Base-by-base conservation (phyloP, 2,113 vertebrate genomes). In the Philantomba maxwellii region DNA sequence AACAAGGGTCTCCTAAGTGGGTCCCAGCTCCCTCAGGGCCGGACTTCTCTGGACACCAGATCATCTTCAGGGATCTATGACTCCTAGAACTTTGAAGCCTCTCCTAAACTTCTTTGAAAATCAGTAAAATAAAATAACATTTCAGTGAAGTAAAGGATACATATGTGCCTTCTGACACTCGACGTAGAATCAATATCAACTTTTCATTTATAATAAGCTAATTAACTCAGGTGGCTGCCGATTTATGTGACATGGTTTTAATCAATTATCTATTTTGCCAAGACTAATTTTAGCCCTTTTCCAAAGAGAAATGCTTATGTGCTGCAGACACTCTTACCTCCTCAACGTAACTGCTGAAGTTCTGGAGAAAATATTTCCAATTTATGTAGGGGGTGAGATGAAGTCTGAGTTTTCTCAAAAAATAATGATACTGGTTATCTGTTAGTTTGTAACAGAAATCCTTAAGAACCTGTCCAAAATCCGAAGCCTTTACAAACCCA, bases 351-450 rank as follows among this genome's bases (percentile, higher is more conserved):
- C 86, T n/a, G 77, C 85, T 95, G 91, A 97, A 98, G 93, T 95
- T 98, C 95, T 98, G 92, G 17, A 99, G 98, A 60, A 99, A 99
- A 87, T 97, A 96, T 53, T 98, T 98, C 98, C 98, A 99, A 57
- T 98, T 97, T 78, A 98, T 97, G 39, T 83, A 94, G 62, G 97
- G 96, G 8, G 89, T 93, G 16, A 97, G 94, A 89, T 95, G 98
- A 90, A 99, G 45, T 19, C 97, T 96, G 19, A 99, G 94, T 62
- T 98, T 98, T 84, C 97, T 97, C 93, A 99, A 92, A 78, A 99
- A 96, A 14, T 98, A 97, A 64, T 95, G 98, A 91, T 98, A 99
- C 70, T 99, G 98, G 45, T 78, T 97, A 25, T 98, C 98, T 15
- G 98, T 98, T 8, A 98, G 97, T 8, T 96, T 97, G 90, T 98